Conservation (phyloP, 2,888 invertebrate genomes). For the Drosophila suboccidentalis region DNA sequence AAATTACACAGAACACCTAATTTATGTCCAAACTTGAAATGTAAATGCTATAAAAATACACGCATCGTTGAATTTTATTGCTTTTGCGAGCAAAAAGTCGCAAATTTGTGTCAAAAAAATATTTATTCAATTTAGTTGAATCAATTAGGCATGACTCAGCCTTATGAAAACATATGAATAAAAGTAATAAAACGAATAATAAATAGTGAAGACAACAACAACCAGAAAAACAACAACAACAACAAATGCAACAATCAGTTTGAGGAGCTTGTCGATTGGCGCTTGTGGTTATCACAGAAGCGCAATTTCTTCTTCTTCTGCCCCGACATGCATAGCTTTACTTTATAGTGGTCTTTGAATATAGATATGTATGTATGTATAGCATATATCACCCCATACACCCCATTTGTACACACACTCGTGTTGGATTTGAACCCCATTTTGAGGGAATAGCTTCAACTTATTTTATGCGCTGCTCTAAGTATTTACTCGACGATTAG, state of each 20-base stretch:
- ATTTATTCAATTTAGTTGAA: constrained; percentile 43
- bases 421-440: constrained; percentile 41
- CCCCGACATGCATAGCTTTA: constrained; percentile 16
- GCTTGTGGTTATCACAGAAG: constrained; percentile 38
- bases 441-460: constrained; percentile 43
- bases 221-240: constrained; percentile 12
- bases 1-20: no score
- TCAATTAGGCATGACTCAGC: constrained; percentile 57
- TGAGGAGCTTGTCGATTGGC: constrained; percentile 42
- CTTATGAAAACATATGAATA: constrained; percentile 19
- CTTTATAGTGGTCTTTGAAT: constrained; percentile 33
- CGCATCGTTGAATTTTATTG: constrained; percentile 19
- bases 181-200: constrained; percentile 30
- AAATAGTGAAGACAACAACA: constrained; percentile 26
- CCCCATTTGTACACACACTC: constrained; percentile 27
- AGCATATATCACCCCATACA: constrained; percentile 36
- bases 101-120: constrained; percentile 32
- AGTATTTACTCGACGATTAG: constrained; percentile 69
- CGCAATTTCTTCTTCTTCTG: constrained; percentile 21
- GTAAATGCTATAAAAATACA: constrained; percentile 31
- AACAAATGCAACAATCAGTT: constrained; percentile 41
- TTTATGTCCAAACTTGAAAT: constrained; percentile 12
- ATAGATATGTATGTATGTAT: constrained; percentile 2
- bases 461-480: constrained; percentile 48
- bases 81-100: constrained; percentile 16